These are phyloP conservation scores for Brachyhypopomus occidentalis DNA, from an alignment of 2,113 vertebrate genomes.

Conservation along the genomic window DNA sequence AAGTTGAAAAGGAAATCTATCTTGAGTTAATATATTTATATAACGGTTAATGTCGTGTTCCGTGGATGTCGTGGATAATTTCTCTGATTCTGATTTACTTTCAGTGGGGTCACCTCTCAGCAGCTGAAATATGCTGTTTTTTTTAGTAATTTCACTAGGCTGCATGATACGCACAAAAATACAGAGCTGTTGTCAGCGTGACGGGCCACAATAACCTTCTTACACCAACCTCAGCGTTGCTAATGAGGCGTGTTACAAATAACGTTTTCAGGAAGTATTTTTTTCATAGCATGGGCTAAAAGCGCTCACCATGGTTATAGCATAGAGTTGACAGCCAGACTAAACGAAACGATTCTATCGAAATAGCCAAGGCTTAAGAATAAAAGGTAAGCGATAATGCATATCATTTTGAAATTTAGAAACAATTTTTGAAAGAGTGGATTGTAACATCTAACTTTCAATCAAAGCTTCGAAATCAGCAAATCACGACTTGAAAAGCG, in stretches of 20 bases:
- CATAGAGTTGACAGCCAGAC: not conserved
- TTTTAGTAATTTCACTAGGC: no score
- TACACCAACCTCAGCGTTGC: not conserved
- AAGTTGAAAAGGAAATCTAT: no score
- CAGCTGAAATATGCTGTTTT: no score
- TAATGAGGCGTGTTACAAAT: constrained; percentile 61
- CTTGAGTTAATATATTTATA: no score
- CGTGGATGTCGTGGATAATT: no score
- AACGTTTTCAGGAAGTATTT: constrained; percentile 90
- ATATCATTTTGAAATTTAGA: not conserved
- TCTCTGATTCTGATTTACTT: no score
- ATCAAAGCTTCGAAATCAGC: constrained; percentile 25
- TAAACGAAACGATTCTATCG: not conserved
- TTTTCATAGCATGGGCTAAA: constrained; percentile 29
- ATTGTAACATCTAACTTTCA: not conserved
- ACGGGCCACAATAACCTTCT: not conserved
- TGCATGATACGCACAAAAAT: not conserved
- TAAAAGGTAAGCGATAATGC: constrained; percentile 25
- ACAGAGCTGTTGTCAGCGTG: not conserved
- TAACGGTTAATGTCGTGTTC: no score
- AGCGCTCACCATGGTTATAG: not conserved
- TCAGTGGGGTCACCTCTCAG: no score
- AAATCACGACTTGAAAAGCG: constrained; percentile 8
- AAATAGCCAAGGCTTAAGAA: not conserved
- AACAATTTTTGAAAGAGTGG: not conserved